Conservation (phyloP, 1,140 invertebrate genomes). For the Bilobella aurantiaca region DNA sequence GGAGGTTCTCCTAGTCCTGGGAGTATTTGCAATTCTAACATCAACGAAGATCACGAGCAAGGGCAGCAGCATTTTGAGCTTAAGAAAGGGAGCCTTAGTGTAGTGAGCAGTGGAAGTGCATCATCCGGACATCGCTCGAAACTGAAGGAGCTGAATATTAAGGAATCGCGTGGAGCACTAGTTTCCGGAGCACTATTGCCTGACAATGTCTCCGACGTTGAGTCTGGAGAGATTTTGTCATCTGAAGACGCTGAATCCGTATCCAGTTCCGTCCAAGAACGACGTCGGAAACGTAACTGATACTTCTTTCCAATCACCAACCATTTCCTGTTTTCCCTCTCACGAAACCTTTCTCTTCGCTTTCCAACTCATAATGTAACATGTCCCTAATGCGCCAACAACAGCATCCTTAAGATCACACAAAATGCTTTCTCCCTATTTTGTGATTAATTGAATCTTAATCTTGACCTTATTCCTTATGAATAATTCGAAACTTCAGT, state of each 20-base stretch:
- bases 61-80: no score
- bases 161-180: no score
- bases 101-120: background rate
- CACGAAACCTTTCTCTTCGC: background rate
- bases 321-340: background rate
- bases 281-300: constrained; percentile 1
- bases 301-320: background rate
- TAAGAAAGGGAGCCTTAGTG: background rate
- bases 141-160: background rate
- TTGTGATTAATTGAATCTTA: no score
- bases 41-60: no score
- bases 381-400: no score
- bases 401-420: no score
- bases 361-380: no score
- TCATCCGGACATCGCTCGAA: constrained; percentile 1
- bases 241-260: background rate
- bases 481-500: no score
- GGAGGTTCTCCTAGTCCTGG: no score
- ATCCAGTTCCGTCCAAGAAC: background rate
- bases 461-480: no score
- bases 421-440: no score
- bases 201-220: background rate
- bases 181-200: background rate
- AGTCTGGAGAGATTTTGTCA: constrained; percentile 11
- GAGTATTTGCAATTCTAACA: no score